Evolutionary conservation across 2,113 vertebrate species (phyloP).

Genomic region (Brachyhypopomus occidentalis): DNA sequence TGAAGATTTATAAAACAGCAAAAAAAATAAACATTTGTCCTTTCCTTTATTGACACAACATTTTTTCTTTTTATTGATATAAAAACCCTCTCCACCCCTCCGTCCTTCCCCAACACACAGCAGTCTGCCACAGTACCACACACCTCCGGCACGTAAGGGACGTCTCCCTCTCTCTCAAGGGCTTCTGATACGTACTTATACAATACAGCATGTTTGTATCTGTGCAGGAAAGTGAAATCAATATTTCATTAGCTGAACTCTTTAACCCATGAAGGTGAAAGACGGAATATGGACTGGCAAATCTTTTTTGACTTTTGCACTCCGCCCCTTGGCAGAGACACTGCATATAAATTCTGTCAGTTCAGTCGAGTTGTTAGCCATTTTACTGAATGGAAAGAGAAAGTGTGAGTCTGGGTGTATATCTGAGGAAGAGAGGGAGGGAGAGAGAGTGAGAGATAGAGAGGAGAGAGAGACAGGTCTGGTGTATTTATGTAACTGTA

Average conservation of each 20-base stretch:
- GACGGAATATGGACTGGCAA: not conserved
- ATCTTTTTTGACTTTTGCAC: conserved; percentile 18
- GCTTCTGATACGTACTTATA: conserved; percentile 36
- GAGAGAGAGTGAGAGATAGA: not conserved
- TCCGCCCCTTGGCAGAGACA: not conserved
- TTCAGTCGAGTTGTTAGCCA: not conserved
- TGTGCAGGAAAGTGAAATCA: conserved; percentile 53
- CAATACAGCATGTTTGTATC: conserved; percentile 44
- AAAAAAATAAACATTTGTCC: too few relatives aligned
- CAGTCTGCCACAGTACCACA: not conserved
- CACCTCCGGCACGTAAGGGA: not conserved
- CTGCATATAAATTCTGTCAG: conserved; percentile 15
- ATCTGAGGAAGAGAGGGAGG: too few relatives aligned
- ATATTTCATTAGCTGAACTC: conserved; percentile 58
- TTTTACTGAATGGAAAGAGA: not conserved
- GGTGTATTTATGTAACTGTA: conserved; percentile 3
- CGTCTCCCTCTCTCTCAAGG: conserved; percentile 2
- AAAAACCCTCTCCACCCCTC: not conserved
- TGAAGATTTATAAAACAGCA: too few relatives aligned
- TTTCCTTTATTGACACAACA: too few relatives aligned
- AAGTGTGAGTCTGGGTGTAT: conserved; percentile 1
- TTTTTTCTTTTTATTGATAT: too few relatives aligned
- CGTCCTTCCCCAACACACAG: not conserved
- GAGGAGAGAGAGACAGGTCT: not conserved
- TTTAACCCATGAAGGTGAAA: conserved; percentile 44